Evolutionary conservation across 2,113 vertebrate genomes (phyloP).

Genomic region (Perccottus glenii): DNA sequence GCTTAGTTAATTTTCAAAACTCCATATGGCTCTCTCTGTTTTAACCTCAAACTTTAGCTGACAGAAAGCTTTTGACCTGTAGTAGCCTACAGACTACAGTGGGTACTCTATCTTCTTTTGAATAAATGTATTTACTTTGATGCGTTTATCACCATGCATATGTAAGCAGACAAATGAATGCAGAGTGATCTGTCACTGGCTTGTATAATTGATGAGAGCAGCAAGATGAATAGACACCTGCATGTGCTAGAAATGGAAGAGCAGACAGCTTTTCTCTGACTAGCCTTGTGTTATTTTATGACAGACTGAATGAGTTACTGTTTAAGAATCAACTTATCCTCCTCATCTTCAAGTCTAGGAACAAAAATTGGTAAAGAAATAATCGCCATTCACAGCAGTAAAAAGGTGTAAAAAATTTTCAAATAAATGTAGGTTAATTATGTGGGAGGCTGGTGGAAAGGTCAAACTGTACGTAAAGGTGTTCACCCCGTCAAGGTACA

Average conservation of each 20-base stretch:
- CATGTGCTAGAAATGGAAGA: conserved; percentile 50
- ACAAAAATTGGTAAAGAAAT: conserved; percentile 13
- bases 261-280: conserved; percentile 55
- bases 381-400: too few relatives aligned
- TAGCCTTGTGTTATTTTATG: conserved; percentile 64
- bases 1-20: neutral
- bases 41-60: neutral
- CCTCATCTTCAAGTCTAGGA: conserved; percentile 24
- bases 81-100: conserved; percentile 48
- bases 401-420: too few relatives aligned
- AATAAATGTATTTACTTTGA: conserved; percentile 76
- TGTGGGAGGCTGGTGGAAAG: conserved; percentile 36
- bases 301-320: conserved; percentile 57
- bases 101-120: conserved; percentile 71
- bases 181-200: conserved; percentile 64
- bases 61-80: conserved; percentile 30
- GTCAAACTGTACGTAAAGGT: conserved; percentile 29
- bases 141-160: conserved; percentile 66
- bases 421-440: conserved; percentile 24
- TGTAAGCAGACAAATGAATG: conserved; percentile 67
- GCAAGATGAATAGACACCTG: conserved; percentile 69
- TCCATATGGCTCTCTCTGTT: conserved; percentile 1
- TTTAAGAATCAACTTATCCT: conserved; percentile 45
- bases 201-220: conserved; percentile 72
- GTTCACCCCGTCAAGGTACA: too few relatives aligned